Conservation (phyloP, 2,888 invertebrate genomes). For the Sinelater perroti region DNA sequence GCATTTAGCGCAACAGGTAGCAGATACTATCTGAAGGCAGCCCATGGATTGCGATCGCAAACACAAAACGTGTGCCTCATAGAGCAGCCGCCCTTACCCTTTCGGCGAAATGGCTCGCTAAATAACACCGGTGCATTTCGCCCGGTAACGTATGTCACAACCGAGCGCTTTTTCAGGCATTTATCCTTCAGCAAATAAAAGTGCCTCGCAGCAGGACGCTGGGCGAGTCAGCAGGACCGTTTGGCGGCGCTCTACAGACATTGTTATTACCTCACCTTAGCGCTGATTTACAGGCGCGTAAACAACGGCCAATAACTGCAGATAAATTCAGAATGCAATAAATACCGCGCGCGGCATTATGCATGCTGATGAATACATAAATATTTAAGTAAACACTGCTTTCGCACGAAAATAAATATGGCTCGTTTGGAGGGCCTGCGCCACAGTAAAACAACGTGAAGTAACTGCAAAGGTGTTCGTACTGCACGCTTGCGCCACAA, state of each 20-base stretch:
- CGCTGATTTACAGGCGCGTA: slow-evolving; percentile 48
- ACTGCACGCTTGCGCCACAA: no score
- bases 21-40: no score
- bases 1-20: no score
- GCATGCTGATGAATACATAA: background rate
- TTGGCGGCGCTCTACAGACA: slow-evolving; percentile 44
- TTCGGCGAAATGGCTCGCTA: background rate
- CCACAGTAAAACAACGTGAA: no score
- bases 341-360: slow-evolving; percentile 7
- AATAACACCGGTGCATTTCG: background rate
- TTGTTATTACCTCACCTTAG: slow-evolving; percentile 47
- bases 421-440: no score
- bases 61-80: no score
- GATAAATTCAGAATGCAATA: slow-evolving; percentile 24
- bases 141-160: slow-evolving; percentile 43
- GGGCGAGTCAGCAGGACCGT: slow-evolving; percentile 43
- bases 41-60: no score
- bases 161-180: slow-evolving; percentile 40
- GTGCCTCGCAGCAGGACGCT: slow-evolving; percentile 41
- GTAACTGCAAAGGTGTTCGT: no score
- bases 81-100: no score
- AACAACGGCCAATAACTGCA: slow-evolving; percentile 41
- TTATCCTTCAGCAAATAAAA: slow-evolving; percentile 35
- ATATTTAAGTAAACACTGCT: slow-evolving; percentile 1
- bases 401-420: no score